Base-by-base conservation (phyloP, 2,797 vertebrate genomes). In the Halcyon chelicuti region DNA sequence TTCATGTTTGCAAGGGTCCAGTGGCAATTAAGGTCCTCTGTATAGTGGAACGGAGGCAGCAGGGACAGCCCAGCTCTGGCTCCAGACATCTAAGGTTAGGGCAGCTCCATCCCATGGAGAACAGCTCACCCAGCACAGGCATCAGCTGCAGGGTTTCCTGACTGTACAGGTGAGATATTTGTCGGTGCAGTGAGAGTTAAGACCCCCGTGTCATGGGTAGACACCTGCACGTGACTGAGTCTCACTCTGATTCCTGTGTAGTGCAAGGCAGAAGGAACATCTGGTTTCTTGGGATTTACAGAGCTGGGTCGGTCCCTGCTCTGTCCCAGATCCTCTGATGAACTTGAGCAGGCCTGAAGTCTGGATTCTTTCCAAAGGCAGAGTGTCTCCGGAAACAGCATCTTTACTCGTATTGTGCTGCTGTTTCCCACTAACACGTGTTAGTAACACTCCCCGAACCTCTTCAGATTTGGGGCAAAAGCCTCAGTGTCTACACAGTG, bases 391-490 rank as follows among this genome's bases (percentile, higher is more conserved):
- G 2, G 12, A 51, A 91, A 82, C 18, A 70, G n/a, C 51, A 70
- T 42, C 71, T 76, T 79, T n/a, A 51, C 14, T 66, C 16, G 58
- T 14, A 47, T 5, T 46, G 63, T 76, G 78, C 78, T 85, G 78
- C 61, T 73, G 21, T 70, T 93, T 80, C 47, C 67, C 88, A 70
- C 3, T 14, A 12, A 47, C 4, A 6, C 0, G 8, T 49, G 42
- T 39, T 46, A 90, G 3, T 42, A 58, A n/a, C 5, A 12, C 23
- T 63, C 37, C 39, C 29, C 0, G 0, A 11, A 37, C 33, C 49
- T 67, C 37, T 75, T 18, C 39, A 80, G 55, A 58, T 73, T 60
- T 62, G 28, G 44, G 63, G 44, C 37, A 75, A 61, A 60, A 78
- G 40, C 54, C 49, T 86, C 51, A 35, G 63, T 33, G 40, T 37